Conservation (phyloP, 1,140 invertebrate genomes). For the Diorhabda carinulata region DNA sequence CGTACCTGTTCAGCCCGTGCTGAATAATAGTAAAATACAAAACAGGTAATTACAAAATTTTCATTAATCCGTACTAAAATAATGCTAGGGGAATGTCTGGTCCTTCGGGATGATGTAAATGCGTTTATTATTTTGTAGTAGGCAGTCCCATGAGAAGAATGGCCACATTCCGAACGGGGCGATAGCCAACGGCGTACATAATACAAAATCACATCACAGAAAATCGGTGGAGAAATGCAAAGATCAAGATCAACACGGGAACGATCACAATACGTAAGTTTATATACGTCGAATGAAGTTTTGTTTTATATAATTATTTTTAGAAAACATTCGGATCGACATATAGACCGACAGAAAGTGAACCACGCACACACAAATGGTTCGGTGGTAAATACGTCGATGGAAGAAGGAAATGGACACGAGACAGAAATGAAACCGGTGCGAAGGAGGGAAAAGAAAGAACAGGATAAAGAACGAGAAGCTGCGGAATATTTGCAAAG, state of each 20-base stretch:
- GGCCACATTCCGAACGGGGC: conserved; percentile 44
- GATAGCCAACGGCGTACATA: conserved; percentile 34
- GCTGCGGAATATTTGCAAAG: conserved; percentile 49
- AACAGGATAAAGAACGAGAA: conserved; percentile 55
- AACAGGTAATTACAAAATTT: conserved; percentile 1
- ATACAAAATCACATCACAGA: conserved; percentile 41
- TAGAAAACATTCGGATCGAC: conserved; percentile 31
- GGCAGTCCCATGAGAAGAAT: conserved; percentile 37
- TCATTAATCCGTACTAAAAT: neutral
- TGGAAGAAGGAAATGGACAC: conserved; percentile 32
- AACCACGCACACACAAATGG: conserved; percentile 43
- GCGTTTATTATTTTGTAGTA: neutral
- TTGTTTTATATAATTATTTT: conserved; percentile 11
- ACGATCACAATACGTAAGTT: conserved; percentile 22
- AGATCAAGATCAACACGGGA: conserved; percentile 40
- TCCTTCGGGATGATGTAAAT: no score
- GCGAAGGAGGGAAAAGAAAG: conserved; percentile 50
- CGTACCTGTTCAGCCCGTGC: conserved; percentile 26
- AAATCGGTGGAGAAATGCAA: conserved; percentile 42
- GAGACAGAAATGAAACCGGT: conserved; percentile 25
- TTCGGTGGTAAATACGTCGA: conserved; percentile 31
- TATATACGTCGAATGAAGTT: neutral
- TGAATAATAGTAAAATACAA: conserved; percentile 33
- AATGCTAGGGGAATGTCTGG: no score
- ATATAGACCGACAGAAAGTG: conserved; percentile 37